Evolutionary conservation across 2,888 invertebrate species (phyloP), one percentile per base, ranked within the genome.

Genomic region (Anarsia innoxiella): DNA sequence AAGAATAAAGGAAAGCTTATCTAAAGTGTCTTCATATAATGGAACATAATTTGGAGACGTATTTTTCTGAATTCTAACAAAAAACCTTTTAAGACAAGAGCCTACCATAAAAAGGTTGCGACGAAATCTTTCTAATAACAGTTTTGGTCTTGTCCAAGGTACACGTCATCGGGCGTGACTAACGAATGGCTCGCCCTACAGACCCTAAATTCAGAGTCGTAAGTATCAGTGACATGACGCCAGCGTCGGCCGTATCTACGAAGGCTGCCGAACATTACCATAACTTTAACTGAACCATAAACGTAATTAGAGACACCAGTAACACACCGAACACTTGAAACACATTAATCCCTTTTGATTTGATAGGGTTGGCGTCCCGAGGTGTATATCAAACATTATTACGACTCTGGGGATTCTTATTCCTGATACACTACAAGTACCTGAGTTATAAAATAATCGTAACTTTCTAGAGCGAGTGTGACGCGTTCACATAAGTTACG

Each of bases 81-180:
- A 66, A 70, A 73, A 67, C 67, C 66, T 69, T 70, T 70, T 70
- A 72, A 64, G 76, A 74, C 75, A 66, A 76, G 74, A 62, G 66
- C 69, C 69, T 49, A 46, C 56, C 52, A 55, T 64, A 65, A 61
- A 66, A 57, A 64, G 61, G 64, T 57, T 60, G 64, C 65, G 65
- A 71, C 63, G 63, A 67, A 71, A 65, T 67, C 64, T 68, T 78
- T 83, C 79, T 83, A 83, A 83, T 83, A 78, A 80, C 64, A 76
- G 76, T 82, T 84, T 84, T 83, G 83, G 82, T 84, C 74, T 83
- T 84, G 84, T 84, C 84, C 83, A 84, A 84, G 84, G 84, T 83
- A 84, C 83, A 82, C 80, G 83, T 83, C 84, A 83, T 63, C 83
- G 72, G 80, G 80, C 82, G 79, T 82, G 79, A 80, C 79, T 74